Percentiles rank a stretch among this genome's conserved stretches.
These are phyloP conservation scores for Trachythela sp. DNA, from an alignment of 64 coral and sea anemone species.

Conservation along the genomic window DNA sequence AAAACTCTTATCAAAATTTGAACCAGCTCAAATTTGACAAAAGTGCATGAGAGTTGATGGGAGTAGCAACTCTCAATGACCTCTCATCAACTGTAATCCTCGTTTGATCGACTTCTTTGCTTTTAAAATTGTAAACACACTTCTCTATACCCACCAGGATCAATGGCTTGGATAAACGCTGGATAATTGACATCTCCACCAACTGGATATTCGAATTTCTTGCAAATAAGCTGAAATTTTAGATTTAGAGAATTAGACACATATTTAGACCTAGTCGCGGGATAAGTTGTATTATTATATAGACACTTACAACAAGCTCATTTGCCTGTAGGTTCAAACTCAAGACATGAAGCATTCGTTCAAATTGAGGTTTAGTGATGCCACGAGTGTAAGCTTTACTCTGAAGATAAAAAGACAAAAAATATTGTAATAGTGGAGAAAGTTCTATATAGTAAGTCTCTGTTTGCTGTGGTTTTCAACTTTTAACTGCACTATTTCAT, in stretches of 20 bases:
- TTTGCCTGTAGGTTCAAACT: constrained; percentile 65
- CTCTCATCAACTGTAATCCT: too few species aligned
- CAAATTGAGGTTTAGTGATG: constrained; percentile 85
- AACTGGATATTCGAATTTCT: constrained; percentile 92
- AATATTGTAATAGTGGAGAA: neutral
- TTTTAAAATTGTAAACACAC: neutral
- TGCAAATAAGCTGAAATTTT: constrained; percentile 68
- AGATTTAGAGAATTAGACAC: too few species aligned
- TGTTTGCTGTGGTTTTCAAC: too few species aligned
- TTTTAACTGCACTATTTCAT: too few species aligned
- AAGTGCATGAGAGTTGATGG: too few species aligned
- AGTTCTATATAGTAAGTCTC: too few species aligned
- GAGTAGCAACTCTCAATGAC: too few species aligned
- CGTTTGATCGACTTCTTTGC: too few species aligned
- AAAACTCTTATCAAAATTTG: too few species aligned
- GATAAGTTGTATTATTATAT: too few species aligned
- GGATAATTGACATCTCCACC: constrained; percentile 96
- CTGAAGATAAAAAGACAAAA: constrained; percentile 8
- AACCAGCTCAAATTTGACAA: too few species aligned
- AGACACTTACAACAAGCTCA: constrained; percentile 77
- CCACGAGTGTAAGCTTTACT: constrained; percentile 91
- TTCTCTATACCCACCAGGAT: constrained; percentile 41
- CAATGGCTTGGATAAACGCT: constrained; percentile 95
- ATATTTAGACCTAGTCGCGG: too few species aligned
- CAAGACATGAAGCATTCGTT: constrained; percentile 86